These are phyloP conservation scores for Physocephala rufipes DNA, from an alignment of 2,888 invertebrate species.

Conservation along the genomic window DNA sequence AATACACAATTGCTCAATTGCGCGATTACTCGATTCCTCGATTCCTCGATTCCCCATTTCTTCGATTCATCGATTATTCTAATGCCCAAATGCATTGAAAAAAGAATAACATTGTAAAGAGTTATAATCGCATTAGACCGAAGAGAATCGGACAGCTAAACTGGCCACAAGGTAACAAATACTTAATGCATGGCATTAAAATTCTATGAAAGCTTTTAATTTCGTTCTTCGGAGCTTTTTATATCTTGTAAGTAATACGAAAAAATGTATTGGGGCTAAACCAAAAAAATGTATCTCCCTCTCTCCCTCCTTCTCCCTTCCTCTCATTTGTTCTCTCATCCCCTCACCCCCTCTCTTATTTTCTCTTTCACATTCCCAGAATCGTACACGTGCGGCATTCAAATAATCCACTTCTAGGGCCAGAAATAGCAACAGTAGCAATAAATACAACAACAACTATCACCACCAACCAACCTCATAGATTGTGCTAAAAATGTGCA, in stretches of 20 bases:
- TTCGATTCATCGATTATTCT: too few species aligned
- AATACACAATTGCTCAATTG: too few species aligned
- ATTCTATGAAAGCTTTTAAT: constrained; percentile 1
- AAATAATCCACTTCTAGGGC: background rate
- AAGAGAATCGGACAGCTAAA: too few species aligned
- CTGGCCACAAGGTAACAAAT: too few species aligned
- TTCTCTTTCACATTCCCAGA: background rate
- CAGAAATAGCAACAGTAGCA: background rate
- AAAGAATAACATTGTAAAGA: too few species aligned
- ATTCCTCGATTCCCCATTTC: too few species aligned
- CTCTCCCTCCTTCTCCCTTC: background rate
- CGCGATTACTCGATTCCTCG: too few species aligned
- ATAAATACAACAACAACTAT: background rate
- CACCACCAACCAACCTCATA: background rate
- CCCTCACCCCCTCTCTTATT: background rate
- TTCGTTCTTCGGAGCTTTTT: constrained; percentile 23
- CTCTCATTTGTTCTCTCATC: background rate
- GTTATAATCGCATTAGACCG: too few species aligned
- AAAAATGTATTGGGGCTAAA: too few species aligned
- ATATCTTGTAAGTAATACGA: constrained; percentile 26
- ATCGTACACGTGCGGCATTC: background rate
- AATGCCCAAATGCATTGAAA: too few species aligned
- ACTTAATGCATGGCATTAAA: background rate
- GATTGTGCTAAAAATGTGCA: background rate
- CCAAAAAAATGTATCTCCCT: background rate